phyloP scores from a whole-genome alignment of 2,113 vertebrate genomes.

The Apteryx owenii region DNA sequence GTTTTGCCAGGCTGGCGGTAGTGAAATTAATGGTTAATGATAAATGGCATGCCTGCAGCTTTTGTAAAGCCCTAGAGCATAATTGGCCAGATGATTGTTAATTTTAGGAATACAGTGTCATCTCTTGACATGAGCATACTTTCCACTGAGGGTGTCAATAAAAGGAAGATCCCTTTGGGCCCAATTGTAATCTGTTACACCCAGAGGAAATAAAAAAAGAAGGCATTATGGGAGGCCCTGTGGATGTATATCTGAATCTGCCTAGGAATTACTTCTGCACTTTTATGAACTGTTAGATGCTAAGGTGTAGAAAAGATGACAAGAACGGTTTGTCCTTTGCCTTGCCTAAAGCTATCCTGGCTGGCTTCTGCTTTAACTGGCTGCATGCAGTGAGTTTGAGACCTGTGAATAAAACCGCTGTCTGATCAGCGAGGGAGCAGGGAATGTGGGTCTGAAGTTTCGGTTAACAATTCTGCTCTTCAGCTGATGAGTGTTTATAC shows the following conservation, averaged over 20 bases:
- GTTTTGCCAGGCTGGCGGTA: not conserved
- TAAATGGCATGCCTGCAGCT: not conserved
- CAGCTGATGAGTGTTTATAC: conserved; percentile 3
- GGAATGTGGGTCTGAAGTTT: not conserved
- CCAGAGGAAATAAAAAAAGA: not conserved
- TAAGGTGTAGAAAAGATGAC: not conserved
- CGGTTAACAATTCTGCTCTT: not conserved
- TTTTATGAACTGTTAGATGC: not conserved
- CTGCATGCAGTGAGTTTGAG: not conserved
- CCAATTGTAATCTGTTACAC: not conserved
- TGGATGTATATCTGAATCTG: not conserved
- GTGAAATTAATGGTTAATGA: not conserved
- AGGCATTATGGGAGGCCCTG: not conserved
- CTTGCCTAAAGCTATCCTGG: not conserved
- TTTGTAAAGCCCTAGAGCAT: not conserved
- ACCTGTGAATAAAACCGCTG: not conserved
- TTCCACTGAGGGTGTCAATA: not conserved
- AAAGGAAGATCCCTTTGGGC: not conserved
- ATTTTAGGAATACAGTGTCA: not conserved
- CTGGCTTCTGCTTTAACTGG: not conserved
- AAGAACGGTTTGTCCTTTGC: not conserved
- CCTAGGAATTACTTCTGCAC: not conserved
- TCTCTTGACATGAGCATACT: not conserved
- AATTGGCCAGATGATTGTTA: not conserved
- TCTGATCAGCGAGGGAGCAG: not conserved